phyloP scores from a whole-genome alignment of 1,140 invertebrate genomes.

The Drosophila ficusphila region DNA sequence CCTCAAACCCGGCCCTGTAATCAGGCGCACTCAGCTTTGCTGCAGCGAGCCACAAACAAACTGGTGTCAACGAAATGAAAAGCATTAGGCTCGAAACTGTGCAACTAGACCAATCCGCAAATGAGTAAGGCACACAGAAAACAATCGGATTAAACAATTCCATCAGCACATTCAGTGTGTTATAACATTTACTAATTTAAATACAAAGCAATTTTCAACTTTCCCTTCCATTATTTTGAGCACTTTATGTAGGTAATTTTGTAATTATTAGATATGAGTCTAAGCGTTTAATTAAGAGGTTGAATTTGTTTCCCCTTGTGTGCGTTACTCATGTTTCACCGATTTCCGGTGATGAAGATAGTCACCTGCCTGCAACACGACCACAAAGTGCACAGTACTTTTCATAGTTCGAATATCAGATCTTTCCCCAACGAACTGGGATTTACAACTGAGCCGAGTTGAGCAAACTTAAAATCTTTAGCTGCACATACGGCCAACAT shows the following conservation, averaged over 20 bases:
- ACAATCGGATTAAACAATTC: slow-evolving; percentile 1
- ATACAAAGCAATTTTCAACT: too few relatives aligned
- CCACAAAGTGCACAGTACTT: slow-evolving; percentile 30
- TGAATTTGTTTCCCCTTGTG: slow-evolving; percentile 2
- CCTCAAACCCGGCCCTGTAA: slow-evolving; percentile 45
- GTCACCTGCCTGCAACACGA: slow-evolving; percentile 69
- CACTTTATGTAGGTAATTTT: too few relatives aligned
- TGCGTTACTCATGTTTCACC: slow-evolving; percentile 12
- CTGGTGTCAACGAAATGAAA: slow-evolving; percentile 63
- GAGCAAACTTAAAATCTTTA: slow-evolving; percentile 4
- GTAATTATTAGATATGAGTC: too few relatives aligned
- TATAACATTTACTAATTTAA: too few relatives aligned
- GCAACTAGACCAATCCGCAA: slow-evolving; percentile 47
- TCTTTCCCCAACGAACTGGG: slow-evolving; percentile 13
- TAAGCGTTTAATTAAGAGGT: too few relatives aligned
- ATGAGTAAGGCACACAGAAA: slow-evolving; percentile 15
- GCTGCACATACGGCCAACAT: slow-evolving; percentile 1
- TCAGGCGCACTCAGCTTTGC: slow-evolving; percentile 58
- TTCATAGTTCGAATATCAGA: neutral
- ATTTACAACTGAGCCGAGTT: slow-evolving; percentile 45
- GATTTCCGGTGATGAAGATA: slow-evolving; percentile 48
- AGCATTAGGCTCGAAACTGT: slow-evolving; percentile 60
- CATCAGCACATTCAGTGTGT: too few relatives aligned
- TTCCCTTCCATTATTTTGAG: too few relatives aligned
- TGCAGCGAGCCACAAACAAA: slow-evolving; percentile 74